phyloP scores from a whole-genome alignment of 2,888 invertebrate species.

The Synanthedon andrenaeformis region DNA sequence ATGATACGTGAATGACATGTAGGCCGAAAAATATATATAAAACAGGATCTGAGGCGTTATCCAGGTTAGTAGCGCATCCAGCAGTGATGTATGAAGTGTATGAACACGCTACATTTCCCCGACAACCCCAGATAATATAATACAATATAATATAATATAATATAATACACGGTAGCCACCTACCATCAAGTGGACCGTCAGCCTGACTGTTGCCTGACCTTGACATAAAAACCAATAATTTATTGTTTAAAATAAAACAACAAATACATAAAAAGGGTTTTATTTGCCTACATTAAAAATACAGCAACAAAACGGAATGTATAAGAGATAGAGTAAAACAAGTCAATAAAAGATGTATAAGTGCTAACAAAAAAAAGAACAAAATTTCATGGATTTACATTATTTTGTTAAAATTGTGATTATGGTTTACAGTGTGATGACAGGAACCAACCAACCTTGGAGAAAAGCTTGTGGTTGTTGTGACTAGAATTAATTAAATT shows the following conservation, averaged over 20 bases:
- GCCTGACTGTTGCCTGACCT: too few relatives aligned
- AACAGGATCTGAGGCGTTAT: too few relatives aligned
- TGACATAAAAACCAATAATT: too few relatives aligned
- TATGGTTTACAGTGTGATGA: constrained; percentile 1
- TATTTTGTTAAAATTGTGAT: constrained; percentile 14
- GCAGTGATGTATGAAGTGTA: too few relatives aligned
- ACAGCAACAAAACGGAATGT: constrained; percentile 50
- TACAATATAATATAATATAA: too few relatives aligned
- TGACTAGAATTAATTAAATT: constrained; percentile 55
- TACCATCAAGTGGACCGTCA: too few relatives aligned
- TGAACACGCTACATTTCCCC: too few relatives aligned
- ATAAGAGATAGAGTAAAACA: constrained; percentile 22
- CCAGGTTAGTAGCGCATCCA: too few relatives aligned
- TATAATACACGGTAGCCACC: too few relatives aligned
- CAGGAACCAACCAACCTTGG: constrained; percentile 15
- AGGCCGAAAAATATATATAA: too few relatives aligned
- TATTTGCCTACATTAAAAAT: constrained; percentile 29
- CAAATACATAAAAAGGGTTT: constrained; percentile 25
- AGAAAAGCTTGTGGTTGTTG: constrained; percentile 35
- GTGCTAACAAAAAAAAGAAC: constrained; percentile 11
- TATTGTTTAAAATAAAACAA: not conserved
- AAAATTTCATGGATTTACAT: not conserved
- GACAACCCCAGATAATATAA: too few relatives aligned
- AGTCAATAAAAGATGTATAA: constrained; percentile 32
- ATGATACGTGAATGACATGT: too few relatives aligned